Conservation (phyloP, 35 echinoderm and acorn worm genomes). For the Ophioderma brevispina region DNA sequence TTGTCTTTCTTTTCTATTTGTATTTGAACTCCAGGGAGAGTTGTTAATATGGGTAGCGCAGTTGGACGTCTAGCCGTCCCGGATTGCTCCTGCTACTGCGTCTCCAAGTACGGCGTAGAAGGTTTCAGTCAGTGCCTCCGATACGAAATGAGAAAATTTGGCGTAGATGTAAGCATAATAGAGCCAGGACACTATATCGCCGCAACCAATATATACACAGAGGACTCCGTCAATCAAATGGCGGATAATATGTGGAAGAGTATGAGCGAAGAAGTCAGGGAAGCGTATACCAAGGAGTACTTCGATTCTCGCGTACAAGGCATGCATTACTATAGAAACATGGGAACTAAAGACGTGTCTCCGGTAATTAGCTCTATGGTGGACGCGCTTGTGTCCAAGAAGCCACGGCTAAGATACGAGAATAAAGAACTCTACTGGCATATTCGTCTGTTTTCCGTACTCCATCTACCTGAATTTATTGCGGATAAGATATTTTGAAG, state of each 20-base stretch:
- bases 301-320: slow-evolving; percentile 37
- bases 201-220: slow-evolving; percentile 79
- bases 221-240: slow-evolving; percentile 71
- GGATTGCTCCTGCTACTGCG: slow-evolving; percentile 66
- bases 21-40: slow-evolving; percentile 47
- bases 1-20: not conserved
- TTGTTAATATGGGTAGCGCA: slow-evolving; percentile 83
- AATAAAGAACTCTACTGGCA: slow-evolving; percentile 63
- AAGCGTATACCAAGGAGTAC: slow-evolving; percentile 32
- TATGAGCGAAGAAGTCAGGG: slow-evolving; percentile 68
- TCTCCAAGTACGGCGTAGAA: slow-evolving; percentile 87
- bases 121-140: slow-evolving; percentile 84
- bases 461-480: slow-evolving; percentile 50
- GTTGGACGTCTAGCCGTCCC: slow-evolving; percentile 55
- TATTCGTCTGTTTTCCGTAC: slow-evolving; percentile 44
- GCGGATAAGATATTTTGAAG: slow-evolving; percentile 10
- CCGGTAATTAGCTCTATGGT: slow-evolving; percentile 43
- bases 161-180: slow-evolving; percentile 69
- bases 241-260: slow-evolving; percentile 52
- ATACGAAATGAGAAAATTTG: slow-evolving; percentile 75
- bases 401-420: slow-evolving; percentile 54
- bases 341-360: slow-evolving; percentile 29
- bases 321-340: slow-evolving; percentile 25
- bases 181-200: slow-evolving; percentile 86
- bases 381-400: slow-evolving; percentile 44